Conservation (phyloP, 2,797 vertebrate genomes). For the Alfaro cultratus region DNA sequence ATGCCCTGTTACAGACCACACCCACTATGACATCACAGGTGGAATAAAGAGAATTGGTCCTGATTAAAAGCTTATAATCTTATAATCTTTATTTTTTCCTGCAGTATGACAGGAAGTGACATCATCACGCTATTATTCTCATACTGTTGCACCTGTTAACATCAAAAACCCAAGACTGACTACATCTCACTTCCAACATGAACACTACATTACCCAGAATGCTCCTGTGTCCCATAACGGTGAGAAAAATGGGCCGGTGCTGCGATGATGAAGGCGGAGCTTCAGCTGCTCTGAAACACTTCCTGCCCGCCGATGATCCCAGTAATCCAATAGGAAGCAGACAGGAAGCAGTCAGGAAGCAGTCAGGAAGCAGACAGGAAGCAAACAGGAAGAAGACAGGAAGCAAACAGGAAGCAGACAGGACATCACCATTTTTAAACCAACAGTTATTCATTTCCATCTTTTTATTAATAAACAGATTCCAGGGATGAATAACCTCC, state of each 20-base stretch:
- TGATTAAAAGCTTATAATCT: neutral
- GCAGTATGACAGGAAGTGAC: neutral
- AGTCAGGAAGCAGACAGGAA: too few relatives aligned
- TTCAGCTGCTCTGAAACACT: too few relatives aligned
- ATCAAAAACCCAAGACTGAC: neutral
- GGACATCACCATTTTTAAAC: too few relatives aligned
- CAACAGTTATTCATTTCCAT: too few relatives aligned
- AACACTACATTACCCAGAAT: slow-evolving; percentile 2
- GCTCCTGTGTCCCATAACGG: neutral
- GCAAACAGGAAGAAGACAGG: too few relatives aligned
- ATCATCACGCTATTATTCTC: neutral
- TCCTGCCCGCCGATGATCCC: too few relatives aligned
- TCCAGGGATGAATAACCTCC: too few relatives aligned
- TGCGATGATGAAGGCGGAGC: neutral
- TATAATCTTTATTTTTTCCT: neutral
- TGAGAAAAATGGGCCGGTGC: neutral
- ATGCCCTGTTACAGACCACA: neutral
- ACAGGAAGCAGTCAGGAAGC: too few relatives aligned
- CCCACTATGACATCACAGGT: neutral
- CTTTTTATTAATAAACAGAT: too few relatives aligned
- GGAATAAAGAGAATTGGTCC: neutral
- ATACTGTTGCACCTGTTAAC: neutral
- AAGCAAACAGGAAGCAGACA: too few relatives aligned
- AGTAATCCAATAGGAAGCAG: too few relatives aligned
- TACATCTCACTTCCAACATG: neutral